These are phyloP conservation scores for Podarcis muralis DNA, from an alignment of 2,113 vertebrate species.

Conservation along the genomic window DNA sequence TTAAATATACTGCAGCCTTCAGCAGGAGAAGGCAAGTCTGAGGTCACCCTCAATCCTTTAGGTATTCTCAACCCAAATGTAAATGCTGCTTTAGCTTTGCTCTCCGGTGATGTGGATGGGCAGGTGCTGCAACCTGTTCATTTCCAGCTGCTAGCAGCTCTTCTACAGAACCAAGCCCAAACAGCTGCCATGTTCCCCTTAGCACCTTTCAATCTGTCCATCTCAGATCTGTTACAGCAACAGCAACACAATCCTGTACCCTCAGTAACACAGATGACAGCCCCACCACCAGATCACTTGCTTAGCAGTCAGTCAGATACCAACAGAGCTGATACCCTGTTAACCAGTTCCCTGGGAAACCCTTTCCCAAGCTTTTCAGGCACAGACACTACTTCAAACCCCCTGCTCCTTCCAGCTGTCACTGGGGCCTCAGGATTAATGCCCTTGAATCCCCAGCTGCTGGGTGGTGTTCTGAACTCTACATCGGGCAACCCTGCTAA, in stretches of 20 bases:
- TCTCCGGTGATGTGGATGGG: conserved; percentile 81
- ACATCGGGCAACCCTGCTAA: conserved; percentile 84
- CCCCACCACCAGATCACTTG: conserved; percentile 74
- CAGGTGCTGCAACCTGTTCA: conserved; percentile 82
- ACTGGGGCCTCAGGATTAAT: conserved; percentile 80
- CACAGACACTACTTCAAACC: conserved; percentile 75
- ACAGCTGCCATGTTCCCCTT: conserved; percentile 80
- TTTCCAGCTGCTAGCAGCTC: conserved; percentile 81
- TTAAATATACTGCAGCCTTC: conserved; percentile 85
- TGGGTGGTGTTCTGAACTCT: conserved; percentile 82
- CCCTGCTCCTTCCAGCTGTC: conserved; percentile 79
- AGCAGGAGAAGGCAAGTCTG: conserved; percentile 84
- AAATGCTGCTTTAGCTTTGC: conserved; percentile 82
- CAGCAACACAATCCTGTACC: conserved; percentile 75
- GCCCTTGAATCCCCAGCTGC: conserved; percentile 85
- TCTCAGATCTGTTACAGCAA: conserved; percentile 79
- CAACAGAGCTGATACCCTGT: conserved; percentile 76
- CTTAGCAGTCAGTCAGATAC: conserved; percentile 76
- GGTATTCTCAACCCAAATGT: conserved; percentile 82
- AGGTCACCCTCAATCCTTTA: conserved; percentile 83
- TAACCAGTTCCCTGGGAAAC: conserved; percentile 76
- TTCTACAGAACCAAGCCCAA: conserved; percentile 84
- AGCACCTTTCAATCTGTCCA: conserved; percentile 81
- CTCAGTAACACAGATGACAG: conserved; percentile 74
- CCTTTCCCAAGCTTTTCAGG: conserved; percentile 72